These are phyloP conservation scores for Pararge aegeria DNA, from an alignment of 1,140 invertebrate genomes.

Conservation along the genomic window DNA sequence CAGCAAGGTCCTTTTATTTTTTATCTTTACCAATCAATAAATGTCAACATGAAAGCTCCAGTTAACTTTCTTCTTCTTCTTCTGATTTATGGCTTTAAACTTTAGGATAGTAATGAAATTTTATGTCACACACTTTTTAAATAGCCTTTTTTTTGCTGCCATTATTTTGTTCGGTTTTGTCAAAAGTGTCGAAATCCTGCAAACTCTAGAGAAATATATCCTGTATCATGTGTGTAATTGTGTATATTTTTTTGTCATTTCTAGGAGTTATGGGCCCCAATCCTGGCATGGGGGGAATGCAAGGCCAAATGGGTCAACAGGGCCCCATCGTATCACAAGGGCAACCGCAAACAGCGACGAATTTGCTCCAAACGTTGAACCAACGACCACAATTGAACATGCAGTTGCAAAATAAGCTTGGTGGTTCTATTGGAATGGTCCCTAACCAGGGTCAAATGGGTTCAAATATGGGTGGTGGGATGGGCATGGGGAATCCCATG, in stretches of 20 bases:
- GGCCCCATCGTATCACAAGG: slow-evolving; percentile 64
- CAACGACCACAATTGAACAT: slow-evolving; percentile 69
- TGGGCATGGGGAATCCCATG: slow-evolving; percentile 63
- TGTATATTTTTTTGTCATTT: not conserved
- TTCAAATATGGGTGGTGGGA: slow-evolving; percentile 50
- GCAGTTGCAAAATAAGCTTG: slow-evolving; percentile 62
- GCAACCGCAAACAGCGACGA: slow-evolving; percentile 65
- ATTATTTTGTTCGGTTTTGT: too few species aligned
- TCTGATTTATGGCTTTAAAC: too few species aligned
- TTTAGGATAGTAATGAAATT: too few species aligned
- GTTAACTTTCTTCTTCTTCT: too few species aligned
- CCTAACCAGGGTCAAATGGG: slow-evolving; percentile 68
- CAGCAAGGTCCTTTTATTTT: slow-evolving; percentile 49
- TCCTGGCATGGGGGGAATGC: slow-evolving; percentile 67
- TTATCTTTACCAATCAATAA: too few species aligned
- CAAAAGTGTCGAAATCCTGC: too few species aligned
- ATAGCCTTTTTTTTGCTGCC: too few species aligned
- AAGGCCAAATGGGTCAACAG: slow-evolving; percentile 62
- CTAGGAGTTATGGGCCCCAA: slow-evolving; percentile 76
- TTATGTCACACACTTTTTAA: too few species aligned
- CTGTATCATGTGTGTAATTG: too few species aligned
- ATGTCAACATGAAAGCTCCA: too few species aligned
- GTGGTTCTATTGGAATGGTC: slow-evolving; percentile 60
- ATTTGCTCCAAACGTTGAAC: slow-evolving; percentile 64
- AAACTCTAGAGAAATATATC: too few species aligned